Evolutionary conservation across 64 coral and sea anemone species (phyloP), one percentile per base, ranked within the genome.

Genomic region (Actinia tenebrosa): DNA sequence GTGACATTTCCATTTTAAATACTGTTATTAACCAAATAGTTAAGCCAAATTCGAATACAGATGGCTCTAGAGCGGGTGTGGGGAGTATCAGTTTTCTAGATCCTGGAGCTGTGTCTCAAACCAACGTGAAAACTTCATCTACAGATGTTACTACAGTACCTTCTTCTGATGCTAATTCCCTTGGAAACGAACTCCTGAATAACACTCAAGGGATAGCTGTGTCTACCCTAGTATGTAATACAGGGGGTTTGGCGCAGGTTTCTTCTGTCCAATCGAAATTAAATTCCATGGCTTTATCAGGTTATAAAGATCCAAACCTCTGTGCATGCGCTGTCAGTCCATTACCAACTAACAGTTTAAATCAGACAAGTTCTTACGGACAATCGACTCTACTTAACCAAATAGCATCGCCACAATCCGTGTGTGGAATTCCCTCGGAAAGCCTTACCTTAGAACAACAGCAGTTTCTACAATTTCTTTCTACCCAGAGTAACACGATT

Each of bases 401-500:
- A 75, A 75, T 26, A 15, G n/a, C 46, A 4, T 58, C 7, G 0
- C 53, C 80, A 2, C 55, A 58, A 18, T 44, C 53, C 4, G 7
- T 85, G 3, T 14, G 56, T 23, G 53, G 53, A 43, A 85, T 85
- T 61, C 23, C 83, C 23, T 43, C 60, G 18, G 83, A 55, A 27
- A 64, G 16, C 26, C 42, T 85, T 26, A 85, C 83, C 20, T 59
- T 54, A 62, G 83, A 85, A 42, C 83, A 85, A 26, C 83, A 85
- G 26, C 83, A 85, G 42, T 85, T 85, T 64, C 56, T 85, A 16
- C 83, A 85, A 17, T 85, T 61, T 15, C 83, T 85, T 14, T 42
- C 83, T 11, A 44, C 52, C 60, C 52, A 85, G 53, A 81, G 45
- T 22, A 81, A 53, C 44, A 45, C 22, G 4, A 45, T 1, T 53